Evolutionary conservation across 2,797 vertebrate genomes (phyloP).

Genomic region (Pogonophryne albipinna): DNA sequence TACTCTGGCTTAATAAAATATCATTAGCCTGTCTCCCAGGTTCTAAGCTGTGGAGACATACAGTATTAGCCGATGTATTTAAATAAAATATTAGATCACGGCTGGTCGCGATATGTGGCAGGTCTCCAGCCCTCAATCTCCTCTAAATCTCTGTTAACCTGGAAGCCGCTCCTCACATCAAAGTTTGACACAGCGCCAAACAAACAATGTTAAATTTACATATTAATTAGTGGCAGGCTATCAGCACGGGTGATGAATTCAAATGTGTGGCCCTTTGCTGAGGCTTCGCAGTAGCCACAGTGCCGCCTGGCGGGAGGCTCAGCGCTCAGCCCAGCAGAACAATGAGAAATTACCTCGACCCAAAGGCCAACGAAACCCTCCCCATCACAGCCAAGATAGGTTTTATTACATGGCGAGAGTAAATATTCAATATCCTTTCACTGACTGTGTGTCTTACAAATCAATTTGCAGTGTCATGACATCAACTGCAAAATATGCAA

Average conservation of each 20-base stretch:
- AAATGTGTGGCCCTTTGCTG: constrained; percentile 74
- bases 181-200: constrained; percentile 86
- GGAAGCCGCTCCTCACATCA: constrained; percentile 83
- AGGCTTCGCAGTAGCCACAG: constrained; percentile 64
- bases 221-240: constrained; percentile 86
- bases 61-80: constrained; percentile 83
- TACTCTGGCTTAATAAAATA: constrained; percentile 94
- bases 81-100: constrained; percentile 87
- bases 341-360: constrained; percentile 71
- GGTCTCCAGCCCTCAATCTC: constrained; percentile 83
- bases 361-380: constrained; percentile 65
- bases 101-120: constrained; percentile 74
- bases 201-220: constrained; percentile 88
- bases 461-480: constrained; percentile 79
- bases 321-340: constrained; percentile 62
- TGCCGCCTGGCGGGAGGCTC: constrained; percentile 80
- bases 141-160: constrained; percentile 88
- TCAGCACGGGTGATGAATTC: constrained; percentile 80
- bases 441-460: constrained; percentile 74
- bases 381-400: constrained; percentile 51
- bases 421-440: constrained; percentile 79
- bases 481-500: constrained; percentile 78
- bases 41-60: constrained; percentile 88
- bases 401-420: constrained; percentile 72
- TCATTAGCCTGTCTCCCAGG: constrained; percentile 90